Base-by-base conservation (phyloP, 2,888 invertebrate genomes). In the Gerris lacustris region DNA sequence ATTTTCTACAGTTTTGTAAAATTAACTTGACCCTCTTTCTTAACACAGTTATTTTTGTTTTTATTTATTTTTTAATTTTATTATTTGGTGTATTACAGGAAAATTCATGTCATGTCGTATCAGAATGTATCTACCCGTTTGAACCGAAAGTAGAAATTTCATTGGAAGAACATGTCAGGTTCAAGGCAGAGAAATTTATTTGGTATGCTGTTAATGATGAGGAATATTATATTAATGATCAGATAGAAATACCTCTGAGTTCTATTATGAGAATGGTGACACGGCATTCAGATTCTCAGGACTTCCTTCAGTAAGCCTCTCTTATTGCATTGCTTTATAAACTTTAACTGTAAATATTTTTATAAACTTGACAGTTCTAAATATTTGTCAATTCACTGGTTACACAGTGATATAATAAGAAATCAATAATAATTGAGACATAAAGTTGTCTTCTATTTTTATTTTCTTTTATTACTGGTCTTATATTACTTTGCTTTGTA, bases 121-220 rank as follows among this genome's bases (percentile, higher is more conserved):
- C 79, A 47, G 76, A 76, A 5, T 78, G 84, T 6, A 80, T 83
- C n/a, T 87, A 82, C 79, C 87, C 87, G 0, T 79, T 78, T 73
- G 75, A 55, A 11, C 55, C 55, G 15, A 55, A 15, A 55, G 15
- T 55, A 55, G 55, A 55, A 55, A 55, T 55, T 15, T 55, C 55
- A 55, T 55, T 55, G 15, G 55, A 78, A 72, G 72, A 76, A 44
- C 84, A 85, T 75, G 76, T 77, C 5, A 78, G 83, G 63, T 79
- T 11, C 15, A 15, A 66, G 9, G 67, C 70, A 5, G 67, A 44
- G 9, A 47, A 66, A 45, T 66, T 55, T 67, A 67, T 67, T 66
- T 45, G 44, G 7, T 31, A 18, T 66, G 45, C 66, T 17, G 70
- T 43, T 63, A 4, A 18, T 2, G 5, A 5, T 6, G 69, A 63